Conservation (phyloP, 2,797 vertebrate species). For the Sebastes hopkinsi region DNA sequence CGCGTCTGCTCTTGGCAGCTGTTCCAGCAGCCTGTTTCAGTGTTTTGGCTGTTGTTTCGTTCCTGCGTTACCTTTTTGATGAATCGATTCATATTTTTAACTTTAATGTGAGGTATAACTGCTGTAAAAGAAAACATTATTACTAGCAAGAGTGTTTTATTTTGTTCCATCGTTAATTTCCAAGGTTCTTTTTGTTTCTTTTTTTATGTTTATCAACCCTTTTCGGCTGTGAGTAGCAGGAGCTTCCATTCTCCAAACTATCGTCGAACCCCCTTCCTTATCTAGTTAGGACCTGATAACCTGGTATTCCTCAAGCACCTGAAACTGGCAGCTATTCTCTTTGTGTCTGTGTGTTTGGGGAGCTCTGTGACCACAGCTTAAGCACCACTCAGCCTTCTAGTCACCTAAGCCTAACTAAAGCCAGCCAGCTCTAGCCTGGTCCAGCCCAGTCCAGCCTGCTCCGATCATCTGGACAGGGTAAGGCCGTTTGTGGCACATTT, state of each 20-base stretch:
- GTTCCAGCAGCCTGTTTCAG: conserved; percentile 77
- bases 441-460: conserved; percentile 85
- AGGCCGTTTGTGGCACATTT: neutral
- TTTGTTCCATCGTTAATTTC: conserved; percentile 73
- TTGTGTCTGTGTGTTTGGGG: conserved; percentile 80
- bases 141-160: conserved; percentile 71
- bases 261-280: conserved; percentile 69
- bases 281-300: conserved; percentile 75
- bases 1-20: conserved; percentile 81
- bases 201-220: conserved; percentile 73
- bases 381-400: conserved; percentile 85
- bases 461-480: conserved; percentile 89
- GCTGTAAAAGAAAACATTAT: conserved; percentile 70
- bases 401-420: conserved; percentile 84
- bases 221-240: conserved; percentile 80
- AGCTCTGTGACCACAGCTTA: conserved; percentile 80
- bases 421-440: conserved; percentile 78
- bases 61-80: conserved; percentile 68
- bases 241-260: conserved; percentile 77
- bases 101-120: conserved; percentile 81
- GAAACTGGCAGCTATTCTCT: conserved; percentile 86
- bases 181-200: conserved; percentile 64
- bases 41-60: conserved; percentile 66
- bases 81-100: conserved; percentile 74
- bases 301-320: conserved; percentile 79